Evolutionary conservation across 2,888 invertebrate species (phyloP), one percentile per base, ranked within the genome.

Genomic region (Campopleginae sp.): DNA sequence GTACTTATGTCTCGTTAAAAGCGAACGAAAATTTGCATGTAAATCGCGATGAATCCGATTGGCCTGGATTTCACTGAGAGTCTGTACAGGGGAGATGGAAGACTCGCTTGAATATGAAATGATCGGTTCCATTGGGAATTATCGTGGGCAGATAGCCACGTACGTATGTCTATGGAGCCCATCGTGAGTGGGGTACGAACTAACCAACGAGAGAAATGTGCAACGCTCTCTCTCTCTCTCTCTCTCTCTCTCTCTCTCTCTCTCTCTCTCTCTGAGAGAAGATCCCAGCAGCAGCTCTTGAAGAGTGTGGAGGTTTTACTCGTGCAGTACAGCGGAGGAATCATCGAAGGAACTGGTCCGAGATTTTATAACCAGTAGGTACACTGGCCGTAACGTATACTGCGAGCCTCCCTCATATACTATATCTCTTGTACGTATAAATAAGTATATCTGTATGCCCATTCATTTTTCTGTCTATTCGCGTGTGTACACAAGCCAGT

Each of bases 1-100:
- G 65, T 82, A 82, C 84, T 85, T 84, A 86, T 61, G 76, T 84
- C 84, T 87, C 80, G 87, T 87, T 87, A 85, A 80, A 66, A 70
- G 61, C 61, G 78, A 54, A 66, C 61, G 46, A 71, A 71, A 87
- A 86, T 87, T 87, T 87, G 84, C 84, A 86, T 80, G 84, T 68
- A 84, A 81, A 85, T 84, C 79, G 82, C 46, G 58, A 80, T 85
- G 86, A 86, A 86, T 85, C 81, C 81, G 81, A 87, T 86, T 86
- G 86, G 86, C 84, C 86, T 81, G 83, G 80, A 85, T 85, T 85
- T 82, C 65, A 82, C 85, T 76, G 85, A 82, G 79, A 76, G 81
- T 83, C 74, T 48, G 54, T 51, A 0, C 51, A 33, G 33, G 27
- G 74, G 44, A 58, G 66, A 74, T 74, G 81, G 82, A 61, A 71